Conservation (phyloP, 2,113 vertebrate genomes). For the Setophaga kirtlandii region DNA sequence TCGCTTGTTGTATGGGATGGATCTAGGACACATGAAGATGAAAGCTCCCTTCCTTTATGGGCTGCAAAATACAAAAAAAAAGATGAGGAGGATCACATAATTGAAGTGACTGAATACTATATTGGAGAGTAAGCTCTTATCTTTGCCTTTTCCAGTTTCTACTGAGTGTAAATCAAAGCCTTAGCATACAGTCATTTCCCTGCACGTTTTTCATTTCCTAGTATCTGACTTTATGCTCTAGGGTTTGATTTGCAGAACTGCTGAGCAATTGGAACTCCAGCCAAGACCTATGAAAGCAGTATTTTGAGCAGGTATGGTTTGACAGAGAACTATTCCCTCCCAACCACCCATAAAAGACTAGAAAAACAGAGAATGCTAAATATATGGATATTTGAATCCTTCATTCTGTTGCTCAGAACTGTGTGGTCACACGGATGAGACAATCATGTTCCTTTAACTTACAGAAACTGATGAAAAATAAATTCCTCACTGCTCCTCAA, state of each 20-base stretch:
- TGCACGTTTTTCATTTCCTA: neutral
- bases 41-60: neutral
- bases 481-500: neutral
- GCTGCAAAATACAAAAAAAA: neutral
- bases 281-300: neutral
- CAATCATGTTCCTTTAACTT: neutral
- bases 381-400: neutral
- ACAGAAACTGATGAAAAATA: neutral
- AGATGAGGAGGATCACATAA: neutral
- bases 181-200: neutral
- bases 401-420: neutral
- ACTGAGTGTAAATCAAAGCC: slow-evolving; percentile 18
- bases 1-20: neutral
- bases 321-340: neutral
- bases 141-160: neutral
- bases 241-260: slow-evolving; percentile 37
- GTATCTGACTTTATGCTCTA: neutral
- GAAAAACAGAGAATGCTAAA: neutral
- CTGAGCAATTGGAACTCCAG: neutral
- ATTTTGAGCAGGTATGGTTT: neutral
- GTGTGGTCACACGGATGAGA: neutral
- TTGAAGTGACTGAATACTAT: neutral
- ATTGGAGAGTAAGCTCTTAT: neutral
- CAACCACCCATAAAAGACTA: neutral
- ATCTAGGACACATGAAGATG: neutral